Percentiles rank a stretch among this genome's conserved stretches.
These are phyloP conservation scores for Napeogenes inachia DNA, from an alignment of 2,888 invertebrate species.

Conservation along the genomic window DNA sequence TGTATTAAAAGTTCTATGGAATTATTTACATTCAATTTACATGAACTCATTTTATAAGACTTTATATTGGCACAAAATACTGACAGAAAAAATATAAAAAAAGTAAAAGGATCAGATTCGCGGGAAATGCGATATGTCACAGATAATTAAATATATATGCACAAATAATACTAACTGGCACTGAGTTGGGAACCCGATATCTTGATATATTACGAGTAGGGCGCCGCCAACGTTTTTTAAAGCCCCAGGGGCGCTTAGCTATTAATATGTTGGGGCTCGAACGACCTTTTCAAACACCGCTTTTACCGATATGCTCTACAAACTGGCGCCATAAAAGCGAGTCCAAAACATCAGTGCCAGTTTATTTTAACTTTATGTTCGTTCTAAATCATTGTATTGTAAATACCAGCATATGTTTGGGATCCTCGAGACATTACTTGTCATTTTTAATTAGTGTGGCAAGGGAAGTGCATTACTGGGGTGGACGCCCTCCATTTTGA, in stretches of 20 bases:
- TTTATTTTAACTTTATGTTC: slow-evolving; percentile 25
- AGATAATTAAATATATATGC: slow-evolving; percentile 17
- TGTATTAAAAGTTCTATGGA: too few species aligned
- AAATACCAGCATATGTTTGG: slow-evolving; percentile 20
- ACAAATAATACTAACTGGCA: slow-evolving; percentile 21
- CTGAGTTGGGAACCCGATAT: slow-evolving; percentile 58
- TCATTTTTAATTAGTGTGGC: slow-evolving; percentile 36
- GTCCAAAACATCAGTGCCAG: slow-evolving; percentile 37
- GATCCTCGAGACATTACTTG: slow-evolving; percentile 26
- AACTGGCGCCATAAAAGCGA: slow-evolving; percentile 52
- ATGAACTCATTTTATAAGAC: too few species aligned
- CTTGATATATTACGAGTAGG: slow-evolving; percentile 62
- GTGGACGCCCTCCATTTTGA: slow-evolving; percentile 29
- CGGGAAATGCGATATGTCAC: slow-evolving; percentile 8
- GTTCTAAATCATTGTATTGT: slow-evolving; percentile 24
- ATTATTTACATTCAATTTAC: too few species aligned
- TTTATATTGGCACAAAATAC: too few species aligned
- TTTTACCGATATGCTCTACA: slow-evolving; percentile 60
- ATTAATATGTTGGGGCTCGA: slow-evolving; percentile 44
- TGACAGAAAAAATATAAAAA: too few species aligned
- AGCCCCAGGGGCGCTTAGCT: slow-evolving; percentile 50
- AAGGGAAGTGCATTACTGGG: slow-evolving; percentile 42
- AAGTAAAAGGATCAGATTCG: too few species aligned
- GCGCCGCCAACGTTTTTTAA: slow-evolving; percentile 54
- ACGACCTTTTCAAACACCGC: slow-evolving; percentile 63